Conservation (phyloP, 2,888 invertebrate species). For the Sphecodes monilicornis region DNA sequence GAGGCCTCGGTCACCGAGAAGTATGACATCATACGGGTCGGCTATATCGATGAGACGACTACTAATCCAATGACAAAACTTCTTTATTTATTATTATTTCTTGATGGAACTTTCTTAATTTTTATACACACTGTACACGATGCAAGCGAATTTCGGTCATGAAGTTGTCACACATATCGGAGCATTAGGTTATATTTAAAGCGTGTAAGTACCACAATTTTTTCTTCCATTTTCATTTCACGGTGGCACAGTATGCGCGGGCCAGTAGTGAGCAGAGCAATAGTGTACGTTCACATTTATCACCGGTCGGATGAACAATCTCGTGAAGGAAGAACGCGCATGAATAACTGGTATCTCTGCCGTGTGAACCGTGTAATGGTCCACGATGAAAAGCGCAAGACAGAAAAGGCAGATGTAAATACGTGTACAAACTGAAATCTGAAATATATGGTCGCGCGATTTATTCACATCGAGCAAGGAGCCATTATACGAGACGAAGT, state of each 20-base stretch:
- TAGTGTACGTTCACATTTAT: conserved; percentile 13
- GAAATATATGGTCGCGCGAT: not conserved
- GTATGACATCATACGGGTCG: too few species aligned
- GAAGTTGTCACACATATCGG: not conserved
- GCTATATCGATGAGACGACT: too few species aligned
- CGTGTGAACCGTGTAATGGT: conserved; percentile 22
- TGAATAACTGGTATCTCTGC: conserved; percentile 31
- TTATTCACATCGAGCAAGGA: not conserved
- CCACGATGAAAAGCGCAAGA: conserved; percentile 23
- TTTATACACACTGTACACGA: too few species aligned
- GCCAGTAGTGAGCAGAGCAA: conserved; percentile 22
- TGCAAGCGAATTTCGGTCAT: not conserved
- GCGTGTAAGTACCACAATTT: not conserved
- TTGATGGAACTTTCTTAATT: too few species aligned
- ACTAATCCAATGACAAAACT: too few species aligned
- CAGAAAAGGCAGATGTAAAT: conserved; percentile 1
- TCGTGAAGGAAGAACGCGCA: conserved; percentile 18
- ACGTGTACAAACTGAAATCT: not conserved
- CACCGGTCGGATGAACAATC: conserved; percentile 25
- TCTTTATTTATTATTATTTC: too few species aligned
- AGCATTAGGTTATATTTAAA: not conserved
- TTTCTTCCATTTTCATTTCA: not conserved
- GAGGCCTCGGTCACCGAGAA: too few species aligned
- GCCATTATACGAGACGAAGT: not conserved
- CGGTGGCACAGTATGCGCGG: conserved; percentile 2